Conservation (phyloP, 1,140 invertebrate genomes). For the Apis dorsata region DNA sequence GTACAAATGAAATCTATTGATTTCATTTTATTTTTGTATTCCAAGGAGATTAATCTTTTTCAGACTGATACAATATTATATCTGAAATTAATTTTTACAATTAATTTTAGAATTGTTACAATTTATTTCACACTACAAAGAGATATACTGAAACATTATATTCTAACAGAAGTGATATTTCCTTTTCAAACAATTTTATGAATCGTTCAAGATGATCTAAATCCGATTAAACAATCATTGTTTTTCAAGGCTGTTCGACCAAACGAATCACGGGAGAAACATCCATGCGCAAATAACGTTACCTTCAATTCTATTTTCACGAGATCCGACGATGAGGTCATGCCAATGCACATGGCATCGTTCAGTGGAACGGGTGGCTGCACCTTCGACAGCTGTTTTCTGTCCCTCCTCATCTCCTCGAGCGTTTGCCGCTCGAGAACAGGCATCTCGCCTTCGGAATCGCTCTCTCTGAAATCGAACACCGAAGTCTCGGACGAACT, state of each 20-base stretch:
- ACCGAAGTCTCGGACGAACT: conserved; percentile 84
- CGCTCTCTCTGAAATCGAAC: conserved; percentile 84
- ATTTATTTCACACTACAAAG: too few species aligned
- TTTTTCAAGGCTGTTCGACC: not conserved
- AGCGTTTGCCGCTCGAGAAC: conserved; percentile 82
- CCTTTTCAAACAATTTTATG: too few species aligned
- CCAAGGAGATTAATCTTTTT: too few species aligned
- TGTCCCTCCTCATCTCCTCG: conserved; percentile 81
- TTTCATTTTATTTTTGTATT: too few species aligned
- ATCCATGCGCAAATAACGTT: conserved; percentile 31
- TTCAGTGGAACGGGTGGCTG: conserved; percentile 78
- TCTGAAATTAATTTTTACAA: too few species aligned
- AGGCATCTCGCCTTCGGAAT: conserved; percentile 82
- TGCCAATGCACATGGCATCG: conserved; percentile 73
- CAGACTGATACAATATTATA: too few species aligned
- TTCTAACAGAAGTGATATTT: too few species aligned
- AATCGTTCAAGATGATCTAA: too few species aligned
- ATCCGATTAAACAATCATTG: too few species aligned
- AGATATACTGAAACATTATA: too few species aligned
- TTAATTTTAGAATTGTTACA: too few species aligned
- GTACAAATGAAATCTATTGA: too few species aligned
- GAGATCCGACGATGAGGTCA: conserved; percentile 72
- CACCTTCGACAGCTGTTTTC: conserved; percentile 79
- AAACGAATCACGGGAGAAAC: not conserved
- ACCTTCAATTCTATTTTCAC: conserved; percentile 76